These are phyloP conservation scores for Brienomyrus longianalis DNA, from an alignment of 2,113 vertebrate species.

Conservation along the genomic window DNA sequence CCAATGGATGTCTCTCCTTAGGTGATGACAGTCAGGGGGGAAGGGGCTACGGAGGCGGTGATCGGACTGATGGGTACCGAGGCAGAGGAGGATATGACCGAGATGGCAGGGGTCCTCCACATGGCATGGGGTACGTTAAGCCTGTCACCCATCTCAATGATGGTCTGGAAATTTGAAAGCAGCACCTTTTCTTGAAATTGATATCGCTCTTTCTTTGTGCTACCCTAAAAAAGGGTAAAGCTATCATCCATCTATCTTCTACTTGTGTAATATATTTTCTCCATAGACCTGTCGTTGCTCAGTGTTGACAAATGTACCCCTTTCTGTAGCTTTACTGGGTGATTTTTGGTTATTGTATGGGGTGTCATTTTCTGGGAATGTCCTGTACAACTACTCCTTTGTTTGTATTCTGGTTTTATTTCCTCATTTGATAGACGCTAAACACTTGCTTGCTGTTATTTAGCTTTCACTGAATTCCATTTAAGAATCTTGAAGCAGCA, in stretches of 20 bases:
- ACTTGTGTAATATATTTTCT: background rate
- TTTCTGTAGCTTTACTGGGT: background rate
- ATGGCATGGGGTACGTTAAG: constrained; percentile 70
- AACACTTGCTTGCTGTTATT: background rate
- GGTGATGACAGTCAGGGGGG: constrained; percentile 50
- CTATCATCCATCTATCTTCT: background rate
- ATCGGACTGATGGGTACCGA: constrained; percentile 49
- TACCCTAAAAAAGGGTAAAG: background rate
- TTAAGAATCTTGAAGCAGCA: background rate
- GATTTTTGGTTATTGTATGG: background rate
- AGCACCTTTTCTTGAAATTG: background rate
- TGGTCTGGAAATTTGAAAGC: background rate
- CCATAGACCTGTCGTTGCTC: background rate
- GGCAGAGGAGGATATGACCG: constrained; percentile 51
- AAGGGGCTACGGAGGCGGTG: constrained; percentile 59
- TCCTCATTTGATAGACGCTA: background rate
- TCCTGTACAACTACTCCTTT: background rate
- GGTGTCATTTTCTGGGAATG: background rate
- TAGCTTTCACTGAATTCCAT: background rate
- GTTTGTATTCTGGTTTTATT: background rate
- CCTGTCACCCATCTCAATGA: background rate
- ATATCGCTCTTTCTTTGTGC: background rate
- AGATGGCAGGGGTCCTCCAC: constrained; percentile 54
- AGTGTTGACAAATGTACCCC: background rate
- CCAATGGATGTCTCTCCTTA: constrained; percentile 23